Evolutionary conservation across 23 tunicate genomes (phyloP), one percentile per base, ranked within the genome.

Genomic region (Pegea sp.): DNA sequence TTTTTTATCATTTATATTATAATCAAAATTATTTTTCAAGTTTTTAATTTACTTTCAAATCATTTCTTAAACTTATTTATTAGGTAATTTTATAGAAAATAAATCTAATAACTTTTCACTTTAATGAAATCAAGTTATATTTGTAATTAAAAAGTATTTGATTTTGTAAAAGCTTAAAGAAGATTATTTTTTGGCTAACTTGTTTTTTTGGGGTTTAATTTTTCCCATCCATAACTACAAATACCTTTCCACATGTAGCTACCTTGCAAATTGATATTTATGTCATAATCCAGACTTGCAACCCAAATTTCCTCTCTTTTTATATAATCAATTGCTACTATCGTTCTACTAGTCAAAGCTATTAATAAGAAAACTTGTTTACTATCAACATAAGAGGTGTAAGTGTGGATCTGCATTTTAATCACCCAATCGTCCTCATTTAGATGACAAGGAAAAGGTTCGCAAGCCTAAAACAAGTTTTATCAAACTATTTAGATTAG

Each of bases 281-380:
- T 7, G 7, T 21, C 8, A 34, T 16, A 8, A 38, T 58, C 29
- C n/a, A 58, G 25, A 2, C 74, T 28, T 25, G 56, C 57, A 21
- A 42, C 11, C 78, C 78, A 71, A 49, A 79, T 24, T 55, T 79
- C 78, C 4, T 29, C 22, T 43, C 62, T 50, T 25, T 59, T 79
- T 25, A 64, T 27, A 52, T 79, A 79, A 59, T 79, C 73, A 3
- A 79, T 71, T 30, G 74, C 74, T 7, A 79, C 28, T 23, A 79
- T 70, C 29, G 31, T 50, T 28, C 67, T 69, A 21, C 62, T 52
- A 42, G 60, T 49, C 7, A 76, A 30, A 1, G 78, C 93, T 2
- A 79, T 54, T 31, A 79, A 42, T 24, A 70, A 30, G 16, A 42
- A 58, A 32, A 46, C 44, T 11, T 59, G 63, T 3, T 53, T 56